These are phyloP conservation scores for Drosophila sp. DNA, from an alignment of 1,140 invertebrate species.

Conservation along the genomic window DNA sequence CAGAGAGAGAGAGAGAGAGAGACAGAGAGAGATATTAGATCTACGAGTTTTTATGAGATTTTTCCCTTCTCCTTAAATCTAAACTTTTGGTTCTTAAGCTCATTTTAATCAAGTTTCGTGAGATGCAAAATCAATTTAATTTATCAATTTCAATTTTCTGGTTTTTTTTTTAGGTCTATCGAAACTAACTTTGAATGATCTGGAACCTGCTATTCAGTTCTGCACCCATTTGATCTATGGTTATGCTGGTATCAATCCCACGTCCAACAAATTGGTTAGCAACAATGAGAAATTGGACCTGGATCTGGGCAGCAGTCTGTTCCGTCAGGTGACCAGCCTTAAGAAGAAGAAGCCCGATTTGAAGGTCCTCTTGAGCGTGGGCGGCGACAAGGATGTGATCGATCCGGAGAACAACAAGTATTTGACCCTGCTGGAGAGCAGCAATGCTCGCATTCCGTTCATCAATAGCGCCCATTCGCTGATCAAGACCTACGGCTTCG, in stretches of 20 bases:
- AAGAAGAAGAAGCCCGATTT: slow-evolving; percentile 89
- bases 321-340: slow-evolving; percentile 87
- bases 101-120: no score
- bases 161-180: slow-evolving; percentile 87
- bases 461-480: slow-evolving; percentile 89
- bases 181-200: slow-evolving; percentile 89
- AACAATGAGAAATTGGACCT: slow-evolving; percentile 89
- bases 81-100: no score
- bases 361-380: slow-evolving; percentile 90
- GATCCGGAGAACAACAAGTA: slow-evolving; percentile 83
- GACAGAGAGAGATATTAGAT: no score
- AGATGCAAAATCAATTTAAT: no score
- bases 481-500: slow-evolving; percentile 90
- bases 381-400: slow-evolving; percentile 87
- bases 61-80: no score
- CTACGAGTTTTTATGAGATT: no score
- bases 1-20: no score
- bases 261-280: slow-evolving; percentile 87
- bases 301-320: slow-evolving; percentile 88
- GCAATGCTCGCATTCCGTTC: slow-evolving; percentile 88
- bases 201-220: slow-evolving; percentile 89
- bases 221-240: slow-evolving; percentile 95
- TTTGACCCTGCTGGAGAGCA: slow-evolving; percentile 86
- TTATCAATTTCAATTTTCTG: no score
- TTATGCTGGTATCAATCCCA: slow-evolving; percentile 90